These are phyloP conservation scores for Drosophila borealis DNA, from an alignment of 2,888 invertebrate species.

Conservation along the genomic window DNA sequence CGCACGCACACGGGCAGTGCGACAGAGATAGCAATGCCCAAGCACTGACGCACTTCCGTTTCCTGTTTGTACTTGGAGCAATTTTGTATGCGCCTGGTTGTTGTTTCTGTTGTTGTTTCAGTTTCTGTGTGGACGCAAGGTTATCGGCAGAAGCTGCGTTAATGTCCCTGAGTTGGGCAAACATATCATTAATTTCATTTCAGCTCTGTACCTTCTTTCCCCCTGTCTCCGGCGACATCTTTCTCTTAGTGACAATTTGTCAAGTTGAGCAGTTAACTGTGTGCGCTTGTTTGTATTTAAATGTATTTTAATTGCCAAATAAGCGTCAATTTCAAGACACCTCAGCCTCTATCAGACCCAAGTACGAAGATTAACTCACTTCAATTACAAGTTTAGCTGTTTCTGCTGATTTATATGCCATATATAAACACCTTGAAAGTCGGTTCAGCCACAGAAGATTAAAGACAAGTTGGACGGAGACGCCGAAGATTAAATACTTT, in stretches of 20 bases:
- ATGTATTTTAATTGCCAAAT: conserved; percentile 64
- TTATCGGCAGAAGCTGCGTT: conserved; percentile 46
- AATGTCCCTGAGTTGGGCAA: conserved; percentile 72
- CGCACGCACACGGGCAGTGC: conserved; percentile 7
- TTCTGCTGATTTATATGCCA: not conserved
- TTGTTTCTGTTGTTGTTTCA: not conserved
- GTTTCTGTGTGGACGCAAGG: conserved; percentile 15
- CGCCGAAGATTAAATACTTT: too few relatives aligned
- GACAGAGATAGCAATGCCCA: conserved; percentile 32
- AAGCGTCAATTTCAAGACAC: conserved; percentile 23
- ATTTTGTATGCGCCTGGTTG: conserved; percentile 40
- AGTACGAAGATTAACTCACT: not conserved
- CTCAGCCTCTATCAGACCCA: not conserved
- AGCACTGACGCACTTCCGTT: conserved; percentile 67
- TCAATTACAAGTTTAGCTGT: not conserved
- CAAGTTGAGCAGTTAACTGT: conserved; percentile 34
- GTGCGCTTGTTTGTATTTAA: conserved; percentile 26
- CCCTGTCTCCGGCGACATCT: not conserved
- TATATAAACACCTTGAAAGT: too few relatives aligned
- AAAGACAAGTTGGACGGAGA: too few relatives aligned
- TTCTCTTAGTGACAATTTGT: conserved; percentile 51
- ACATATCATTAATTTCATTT: conserved; percentile 76
- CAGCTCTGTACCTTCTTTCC: conserved; percentile 2
- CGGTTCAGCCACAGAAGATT: too few relatives aligned
- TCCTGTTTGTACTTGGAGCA: conserved; percentile 57